These are phyloP conservation scores for Scaptomyza montana DNA, from an alignment of 1,140 invertebrate genomes.

Conservation along the genomic window DNA sequence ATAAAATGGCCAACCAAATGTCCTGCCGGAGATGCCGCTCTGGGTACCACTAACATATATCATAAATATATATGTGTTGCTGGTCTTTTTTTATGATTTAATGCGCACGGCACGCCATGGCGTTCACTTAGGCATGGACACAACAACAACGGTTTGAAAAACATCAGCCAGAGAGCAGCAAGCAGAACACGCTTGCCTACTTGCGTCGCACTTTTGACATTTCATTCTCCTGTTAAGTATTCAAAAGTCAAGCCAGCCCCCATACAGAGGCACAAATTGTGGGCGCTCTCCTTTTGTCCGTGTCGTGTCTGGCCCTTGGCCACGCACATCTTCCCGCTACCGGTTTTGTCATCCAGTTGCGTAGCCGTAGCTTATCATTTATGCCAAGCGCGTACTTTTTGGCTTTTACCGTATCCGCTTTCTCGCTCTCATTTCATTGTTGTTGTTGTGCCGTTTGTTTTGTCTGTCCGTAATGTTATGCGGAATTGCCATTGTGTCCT, in stretches of 20 bases:
- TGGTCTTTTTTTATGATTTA: slow-evolving; percentile 68
- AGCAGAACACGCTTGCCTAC: slow-evolving; percentile 61
- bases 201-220: slow-evolving; percentile 76
- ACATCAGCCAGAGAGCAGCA: slow-evolving; percentile 8
- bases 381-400: slow-evolving; percentile 78
- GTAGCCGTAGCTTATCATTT: slow-evolving; percentile 74
- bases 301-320: slow-evolving; percentile 51
- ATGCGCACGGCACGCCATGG: slow-evolving; percentile 78
- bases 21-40: slow-evolving; percentile 45
- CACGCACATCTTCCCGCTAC: slow-evolving; percentile 4
- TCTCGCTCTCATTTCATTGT: slow-evolving; percentile 7
- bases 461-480: slow-evolving; percentile 74
- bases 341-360: slow-evolving; percentile 53
- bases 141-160: slow-evolving; percentile 46
- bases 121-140: slow-evolving; percentile 78
- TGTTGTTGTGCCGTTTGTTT: slow-evolving; percentile 63
- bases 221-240: slow-evolving; percentile 82
- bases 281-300: slow-evolving; percentile 25
- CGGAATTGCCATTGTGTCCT: slow-evolving; percentile 81
- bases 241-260: slow-evolving; percentile 67
- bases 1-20: slow-evolving; percentile 59
- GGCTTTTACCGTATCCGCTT: slow-evolving; percentile 58
- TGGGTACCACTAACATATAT: slow-evolving; percentile 63
- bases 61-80: slow-evolving; percentile 29
- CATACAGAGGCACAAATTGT: slow-evolving; percentile 50